A percentile compares a stretch with the other conserved stretches of the same genome.
Conservation (phyloP, 2,888 invertebrate species). For the Eupithecia subfuscata region DNA sequence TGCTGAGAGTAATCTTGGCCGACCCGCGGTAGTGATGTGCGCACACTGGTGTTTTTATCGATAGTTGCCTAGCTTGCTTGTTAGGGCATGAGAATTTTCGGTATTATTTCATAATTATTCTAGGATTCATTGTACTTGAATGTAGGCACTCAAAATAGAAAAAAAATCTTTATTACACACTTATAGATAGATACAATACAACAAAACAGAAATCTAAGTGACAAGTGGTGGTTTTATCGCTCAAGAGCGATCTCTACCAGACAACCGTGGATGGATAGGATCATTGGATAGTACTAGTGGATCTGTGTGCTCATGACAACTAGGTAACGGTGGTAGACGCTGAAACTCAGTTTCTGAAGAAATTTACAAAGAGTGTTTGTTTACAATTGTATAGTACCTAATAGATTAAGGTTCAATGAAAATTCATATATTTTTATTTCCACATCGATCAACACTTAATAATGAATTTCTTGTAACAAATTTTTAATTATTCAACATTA, state of each 20-base stretch:
- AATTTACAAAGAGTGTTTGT: neutral
- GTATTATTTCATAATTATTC: neutral
- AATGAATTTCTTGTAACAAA: too few species aligned
- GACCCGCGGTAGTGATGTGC: slow-evolving; percentile 68
- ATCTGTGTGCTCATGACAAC: too few species aligned
- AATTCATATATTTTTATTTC: neutral
- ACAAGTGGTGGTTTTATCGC: too few species aligned
- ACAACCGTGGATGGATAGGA: too few species aligned
- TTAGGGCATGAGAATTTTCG: neutral
- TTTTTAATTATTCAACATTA: neutral
- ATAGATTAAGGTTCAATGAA: neutral
- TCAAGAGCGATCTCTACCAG: too few species aligned
- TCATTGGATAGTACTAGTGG: too few species aligned
- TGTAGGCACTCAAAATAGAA: too few species aligned
- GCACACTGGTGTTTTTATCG: slow-evolving; percentile 41
- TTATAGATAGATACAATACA: too few species aligned
- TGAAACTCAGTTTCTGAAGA: neutral
- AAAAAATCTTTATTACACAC: too few species aligned
- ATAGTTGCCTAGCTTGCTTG: slow-evolving; percentile 7
- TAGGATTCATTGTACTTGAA: neutral
- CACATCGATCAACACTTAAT: too few species aligned
- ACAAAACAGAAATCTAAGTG: too few species aligned
- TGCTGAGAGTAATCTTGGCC: slow-evolving; percentile 83
- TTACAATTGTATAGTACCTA: neutral
- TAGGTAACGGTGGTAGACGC: neutral